Base-by-base conservation (phyloP, 2,888 invertebrate species). In the Agelastica alni region DNA sequence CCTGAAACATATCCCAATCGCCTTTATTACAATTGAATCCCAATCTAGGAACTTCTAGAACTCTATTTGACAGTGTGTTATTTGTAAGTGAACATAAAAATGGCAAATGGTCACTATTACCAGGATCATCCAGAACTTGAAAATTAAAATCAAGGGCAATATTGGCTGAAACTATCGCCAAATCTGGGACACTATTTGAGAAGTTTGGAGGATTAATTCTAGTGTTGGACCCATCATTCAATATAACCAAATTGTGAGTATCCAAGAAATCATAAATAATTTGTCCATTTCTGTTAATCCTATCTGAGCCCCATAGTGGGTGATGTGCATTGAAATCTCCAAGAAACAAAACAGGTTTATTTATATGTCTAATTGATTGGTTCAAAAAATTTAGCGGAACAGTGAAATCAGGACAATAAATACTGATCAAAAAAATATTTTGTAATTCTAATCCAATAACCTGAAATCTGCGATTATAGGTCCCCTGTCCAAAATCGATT, bases 281-380 rank as follows among this genome's bases (percentile, higher is more conserved):
- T 20, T 39, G 16, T 1, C 39, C 39, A 39, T 39, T 39, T 20
- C 17, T 39, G 12, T 39, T 39, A 3, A 6, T 20, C 12, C 16
- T 20, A 2, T 22, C 16, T 3, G 17, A 18, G 10, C 39, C 39
- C 39, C 39, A 39, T 7, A 18, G n/a, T 3, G 39, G n/a, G 10
- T 39, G 20, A 2, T 39, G 39, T 1, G 39, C 20, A 20, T 39
- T 39, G 20, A 39, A 39, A n/a, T 39, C 39, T n/a, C 39, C 39
- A 2, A 39, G 9, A 2, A 39, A 10, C 10, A 39, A 3, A n/a
- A 39, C 22, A 3, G 16, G 39, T 18, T 18, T 18, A 2, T 18
- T 9, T 2, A 7, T 2, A 2, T 7, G 18, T 2, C 6, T 20
- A 10, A 39, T 20, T 39, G 18, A 4, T 3, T 17, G 14, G 22